Evolutionary conservation across 2,113 vertebrate genomes (phyloP), one percentile per base, ranked within the genome.

Genomic region (Coptodon rendalli): DNA sequence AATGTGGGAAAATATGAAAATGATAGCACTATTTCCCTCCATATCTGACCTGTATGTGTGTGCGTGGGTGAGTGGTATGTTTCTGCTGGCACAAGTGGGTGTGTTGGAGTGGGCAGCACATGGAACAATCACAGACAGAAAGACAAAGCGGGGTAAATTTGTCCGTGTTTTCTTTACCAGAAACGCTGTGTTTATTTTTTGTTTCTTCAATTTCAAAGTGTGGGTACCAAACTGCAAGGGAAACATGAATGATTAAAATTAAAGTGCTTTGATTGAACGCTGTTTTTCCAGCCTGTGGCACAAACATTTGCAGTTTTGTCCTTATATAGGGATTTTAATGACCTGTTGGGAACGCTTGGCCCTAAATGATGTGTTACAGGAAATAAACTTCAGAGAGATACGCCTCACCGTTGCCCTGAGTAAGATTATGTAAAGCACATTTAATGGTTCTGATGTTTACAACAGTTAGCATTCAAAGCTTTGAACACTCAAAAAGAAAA

Each of bases 121-220:
- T 53, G 84, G 86, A 85, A 86, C 86, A 59, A 84, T 84, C 52
- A 29, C 82, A 82, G 90, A 84, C 86, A 81, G 52, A 92, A 91
- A 95, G 89, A 85, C 90, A 90, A 92, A 88, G 82, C 50, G 83
- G 92, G 52, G 88, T 84, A 76, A 90, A 93, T 90, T 73, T 24
- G 85, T 82, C 89, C 52, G 24, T 96, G 93, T 96, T 96, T 95
- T 96, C 93, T 92, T 95, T 95, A 91, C 88, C 85, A 88, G 83
- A 80, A 91, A 91, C 14, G 73, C 22, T 13, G 22, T 95, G 94
- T 96, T 97, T 97, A 95, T 96, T 96, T 96, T 95, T 34, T 85
- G 92, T 95, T 94, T 95, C 94, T 96, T 95, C 11, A 90, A 91
- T 97, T 97, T 97, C 96, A 96, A 95, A 96, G 94, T 85, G 84